phyloP scores from a whole-genome alignment of 2,113 vertebrate species.

The Vicugna pacos region DNA sequence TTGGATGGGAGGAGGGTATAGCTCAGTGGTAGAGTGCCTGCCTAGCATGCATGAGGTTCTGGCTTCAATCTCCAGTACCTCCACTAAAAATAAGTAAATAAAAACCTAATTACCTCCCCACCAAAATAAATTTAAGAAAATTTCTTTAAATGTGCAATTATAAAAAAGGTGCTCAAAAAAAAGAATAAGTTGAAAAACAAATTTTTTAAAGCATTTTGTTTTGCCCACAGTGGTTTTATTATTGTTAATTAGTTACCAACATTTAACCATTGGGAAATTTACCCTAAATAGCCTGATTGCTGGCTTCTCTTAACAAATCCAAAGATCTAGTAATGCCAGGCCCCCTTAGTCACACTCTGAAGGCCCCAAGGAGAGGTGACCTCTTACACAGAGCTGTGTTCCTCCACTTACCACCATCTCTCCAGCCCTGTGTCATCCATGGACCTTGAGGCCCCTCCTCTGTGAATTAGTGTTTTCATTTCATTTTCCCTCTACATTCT shows the following conservation, averaged over 20 bases:
- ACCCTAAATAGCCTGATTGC: neutral
- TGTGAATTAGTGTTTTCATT: neutral
- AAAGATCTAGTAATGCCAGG: neutral
- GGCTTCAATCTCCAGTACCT: too few species aligned
- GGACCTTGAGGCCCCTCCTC: neutral
- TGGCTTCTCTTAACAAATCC: neutral
- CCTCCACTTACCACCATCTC: fast-evolving
- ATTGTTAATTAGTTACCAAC: neutral
- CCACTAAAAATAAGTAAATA: too few species aligned
- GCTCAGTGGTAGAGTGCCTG: too few species aligned
- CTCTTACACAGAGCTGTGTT: neutral
- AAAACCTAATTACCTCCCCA: too few species aligned
- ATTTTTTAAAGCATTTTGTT: neutral
- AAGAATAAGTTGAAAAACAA: too few species aligned
- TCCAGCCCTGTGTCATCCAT: neutral
- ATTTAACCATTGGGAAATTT: neutral
- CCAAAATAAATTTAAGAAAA: too few species aligned
- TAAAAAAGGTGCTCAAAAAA: too few species aligned
- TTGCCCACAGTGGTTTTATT: neutral
- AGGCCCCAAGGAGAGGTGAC: neutral
- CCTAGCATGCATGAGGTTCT: too few species aligned
- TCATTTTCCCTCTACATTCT: neutral
- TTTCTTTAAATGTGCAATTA: too few species aligned
- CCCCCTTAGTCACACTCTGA: neutral
- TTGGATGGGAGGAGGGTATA: neutral